Conservation (phyloP, 2,113 vertebrate genomes). For the Petrocephalus microphthalmus region DNA sequence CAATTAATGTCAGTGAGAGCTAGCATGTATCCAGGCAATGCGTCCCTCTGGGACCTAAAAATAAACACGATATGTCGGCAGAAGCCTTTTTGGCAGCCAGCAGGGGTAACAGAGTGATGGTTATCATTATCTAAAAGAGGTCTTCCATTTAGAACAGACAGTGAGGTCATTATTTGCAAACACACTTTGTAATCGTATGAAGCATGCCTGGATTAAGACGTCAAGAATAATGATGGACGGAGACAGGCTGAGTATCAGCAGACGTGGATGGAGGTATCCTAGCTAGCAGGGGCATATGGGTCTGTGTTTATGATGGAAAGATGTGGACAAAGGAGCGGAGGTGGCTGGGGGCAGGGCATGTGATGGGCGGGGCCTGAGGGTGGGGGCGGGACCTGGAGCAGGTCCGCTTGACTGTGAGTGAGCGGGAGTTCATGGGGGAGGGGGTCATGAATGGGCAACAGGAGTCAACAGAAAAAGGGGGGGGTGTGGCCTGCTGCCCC, state of each 20-base stretch:
- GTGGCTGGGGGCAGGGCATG: no score
- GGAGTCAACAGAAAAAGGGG: not conserved
- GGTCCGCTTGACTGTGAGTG: not conserved
- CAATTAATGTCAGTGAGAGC: not conserved
- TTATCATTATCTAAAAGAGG: conserved; percentile 51
- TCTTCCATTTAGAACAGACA: conserved; percentile 38
- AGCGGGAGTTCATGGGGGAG: not conserved
- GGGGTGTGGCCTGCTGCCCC: not conserved
- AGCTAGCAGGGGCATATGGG: not conserved
- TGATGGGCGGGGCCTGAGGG: not conserved
- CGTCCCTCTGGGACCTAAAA: not conserved
- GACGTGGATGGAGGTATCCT: not conserved
- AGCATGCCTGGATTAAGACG: not conserved
- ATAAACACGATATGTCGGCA: conserved; percentile 16
- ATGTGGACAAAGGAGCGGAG: not conserved
- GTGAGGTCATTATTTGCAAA: conserved; percentile 45
- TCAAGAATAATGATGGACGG: not conserved
- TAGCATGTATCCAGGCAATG: not conserved
- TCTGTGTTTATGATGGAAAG: not conserved
- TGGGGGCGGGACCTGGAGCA: not conserved
- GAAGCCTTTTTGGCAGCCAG: not conserved
- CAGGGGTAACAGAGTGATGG: conserved; percentile 52
- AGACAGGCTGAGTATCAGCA: not conserved
- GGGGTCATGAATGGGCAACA: not conserved
- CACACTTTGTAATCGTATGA: conserved; percentile 41